These are phyloP conservation scores for Lithobius niger DNA, from an alignment of 1,140 invertebrate species.

Conservation along the genomic window DNA sequence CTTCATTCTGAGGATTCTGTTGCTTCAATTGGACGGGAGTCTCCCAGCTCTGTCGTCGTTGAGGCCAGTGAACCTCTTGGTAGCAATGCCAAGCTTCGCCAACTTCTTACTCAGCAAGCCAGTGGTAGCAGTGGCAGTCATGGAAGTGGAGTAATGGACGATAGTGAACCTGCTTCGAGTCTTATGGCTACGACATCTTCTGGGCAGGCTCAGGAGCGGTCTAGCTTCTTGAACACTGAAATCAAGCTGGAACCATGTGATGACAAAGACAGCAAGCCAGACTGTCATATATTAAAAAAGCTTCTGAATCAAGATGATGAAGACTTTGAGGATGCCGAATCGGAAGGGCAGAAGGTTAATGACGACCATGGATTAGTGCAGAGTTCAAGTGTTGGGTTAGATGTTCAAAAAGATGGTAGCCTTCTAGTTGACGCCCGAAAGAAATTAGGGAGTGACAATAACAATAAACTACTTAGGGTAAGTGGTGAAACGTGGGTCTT, in stretches of 20 bases:
- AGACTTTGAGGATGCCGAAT: conserved; percentile 39
- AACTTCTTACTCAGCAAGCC: conserved; percentile 7
- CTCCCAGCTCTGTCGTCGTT: background rate
- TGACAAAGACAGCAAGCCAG: conserved; percentile 33
- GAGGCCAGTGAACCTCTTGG: background rate
- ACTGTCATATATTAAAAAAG: conserved; percentile 48
- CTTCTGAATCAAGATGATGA: conserved; percentile 70
- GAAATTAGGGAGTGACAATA: conserved; percentile 31
- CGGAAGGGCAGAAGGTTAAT: background rate
- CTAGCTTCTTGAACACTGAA: background rate
- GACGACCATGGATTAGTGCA: background rate
- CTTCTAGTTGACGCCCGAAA: conserved; percentile 9
- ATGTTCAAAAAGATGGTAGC: background rate
- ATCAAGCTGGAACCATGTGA: background rate
- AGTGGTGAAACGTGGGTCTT: conserved; percentile 15
- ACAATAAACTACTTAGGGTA: conserved; percentile 63
- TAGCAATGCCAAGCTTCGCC: conserved; percentile 8
- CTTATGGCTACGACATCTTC: conserved; percentile 7
- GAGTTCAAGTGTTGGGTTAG: background rate
- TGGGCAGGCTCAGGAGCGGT: conserved; percentile 2
- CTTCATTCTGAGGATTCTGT: conserved; percentile 4
- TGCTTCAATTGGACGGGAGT: conserved; percentile 8
- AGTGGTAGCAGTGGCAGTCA: background rate
- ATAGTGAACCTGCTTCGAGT: conserved; percentile 3
- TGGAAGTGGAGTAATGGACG: background rate